Evolutionary conservation across 2,797 vertebrate genomes (phyloP), one percentile per base, ranked within the genome.

Genomic region (Pseudomugil gertrudae): DNA sequence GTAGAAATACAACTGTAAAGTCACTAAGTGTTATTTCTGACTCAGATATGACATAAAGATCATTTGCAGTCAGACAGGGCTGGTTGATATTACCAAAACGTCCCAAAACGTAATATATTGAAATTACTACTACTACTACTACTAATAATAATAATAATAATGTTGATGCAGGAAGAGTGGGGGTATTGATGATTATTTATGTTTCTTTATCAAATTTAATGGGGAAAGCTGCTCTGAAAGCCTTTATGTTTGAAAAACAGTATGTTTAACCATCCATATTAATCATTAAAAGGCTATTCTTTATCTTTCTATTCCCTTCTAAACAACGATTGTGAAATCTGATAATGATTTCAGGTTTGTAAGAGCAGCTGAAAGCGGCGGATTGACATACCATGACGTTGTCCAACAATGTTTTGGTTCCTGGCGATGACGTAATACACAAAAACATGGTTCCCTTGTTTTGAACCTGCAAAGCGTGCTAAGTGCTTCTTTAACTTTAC

Each of bases 361-460:
- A 43, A 69, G 74, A 66, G 29, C 57, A 21, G 60, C 29, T 69
- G 59, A 59, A 43, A 58, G 59, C 69, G 21, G 52, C 52, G 40
- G 56, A 58, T 63, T 79, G 81, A 85, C 87, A 78, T 38, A 58
- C 56, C 56, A 78, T 90, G 93, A 95, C 94, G 94, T 89, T 74
- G 91, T 69, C 91, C 94, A 89, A 92, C 94, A 93, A 94, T 96
- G 95, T 96, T 96, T 96, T 96, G 95, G 94, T 95, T 94, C 93
- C 85, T 87, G 89, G 88, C 79, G 82, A 33, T 96, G 95, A 96
- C 96, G 96, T 96, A 94, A 95, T 83, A 87, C 89, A 93, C 93
- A 91, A 90, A 91, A 90, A 94, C 94, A 96, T 95, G 95, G 95
- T 95, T 95, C 94, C 95, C 93, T 94, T 95, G 95, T 96, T 96